Base-by-base conservation (phyloP, 2,113 vertebrate species). In the Engraulis encrasicolus region DNA sequence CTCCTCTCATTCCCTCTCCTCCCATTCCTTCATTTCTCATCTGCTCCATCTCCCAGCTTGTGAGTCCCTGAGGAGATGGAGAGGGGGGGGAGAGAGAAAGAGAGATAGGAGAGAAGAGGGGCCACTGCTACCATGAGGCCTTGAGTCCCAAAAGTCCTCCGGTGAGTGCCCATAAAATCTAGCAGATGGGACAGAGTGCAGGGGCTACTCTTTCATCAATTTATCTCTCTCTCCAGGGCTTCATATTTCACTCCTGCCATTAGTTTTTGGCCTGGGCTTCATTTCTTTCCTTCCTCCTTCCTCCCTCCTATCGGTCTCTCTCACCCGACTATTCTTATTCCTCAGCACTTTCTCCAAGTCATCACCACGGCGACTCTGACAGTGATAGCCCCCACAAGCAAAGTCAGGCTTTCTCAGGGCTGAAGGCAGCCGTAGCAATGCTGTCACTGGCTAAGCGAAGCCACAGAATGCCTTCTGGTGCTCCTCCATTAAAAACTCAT, bases 1-100 rank as follows among this genome's bases (percentile, higher is more conserved):
- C 6, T 23, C 6, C 15, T 7, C 12, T 0, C n/a, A 23, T 31
- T 31, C 11, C 6, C 23, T 11, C 66, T 34, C 11, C 27, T 12
- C 27, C 34, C 31, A 23, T 71, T 27, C 9, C 14, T 27, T 18
- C 66, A 15, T 36, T 27, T 36, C 66, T 15, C 31, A 1, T 36
- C 66, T 31, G 27, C 31, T 34, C 66, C 31, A 23, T 23, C 12
- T 74, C 1, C 31, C 31, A 15, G 66, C 14, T 15, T 31, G 61
- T 34, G 58, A 58, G 61, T 71, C 61, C 61, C 61, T 71, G 61
- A 71, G 27, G 61, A n/a, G n/a, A n/a, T n/a, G n/a, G n/a, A n/a
- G n/a, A n/a, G n/a, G n/a, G n/a, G n/a, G n/a, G n/a, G n/a, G n/a
- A n/a, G n/a, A n/a, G n/a, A n/a, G n/a, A n/a, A n/a, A n/a, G n/a